phyloP scores from a whole-genome alignment of 1,140 invertebrate genomes.

The Phortica variegata region DNA sequence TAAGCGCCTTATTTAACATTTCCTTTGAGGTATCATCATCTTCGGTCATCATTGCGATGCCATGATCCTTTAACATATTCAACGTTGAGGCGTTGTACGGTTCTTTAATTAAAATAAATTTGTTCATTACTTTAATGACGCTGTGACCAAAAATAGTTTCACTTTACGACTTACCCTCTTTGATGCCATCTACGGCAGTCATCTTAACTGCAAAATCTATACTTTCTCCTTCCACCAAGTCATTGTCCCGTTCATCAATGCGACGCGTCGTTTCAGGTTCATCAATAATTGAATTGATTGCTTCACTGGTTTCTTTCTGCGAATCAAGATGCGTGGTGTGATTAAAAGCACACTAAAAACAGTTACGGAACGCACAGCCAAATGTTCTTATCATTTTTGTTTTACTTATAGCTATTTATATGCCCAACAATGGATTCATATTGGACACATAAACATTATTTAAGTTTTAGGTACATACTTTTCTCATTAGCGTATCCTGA shows the following conservation, averaged over 20 bases:
- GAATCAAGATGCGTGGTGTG: too few species aligned
- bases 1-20: conserved; percentile 70
- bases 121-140: too few species aligned
- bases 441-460: too few species aligned
- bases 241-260: conserved; percentile 25
- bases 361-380: too few species aligned
- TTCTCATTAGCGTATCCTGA: conserved; percentile 12
- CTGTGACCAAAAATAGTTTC: too few species aligned
- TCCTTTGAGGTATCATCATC: conserved; percentile 65
- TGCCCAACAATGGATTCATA: too few species aligned
- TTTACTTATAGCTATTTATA: too few species aligned
- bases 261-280: conserved; percentile 14
- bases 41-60: conserved; percentile 78
- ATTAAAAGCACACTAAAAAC: too few species aligned
- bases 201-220: conserved; percentile 8
- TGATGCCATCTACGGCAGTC: conserved; percentile 10
- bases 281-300: conserved; percentile 53
- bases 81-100: too few species aligned
- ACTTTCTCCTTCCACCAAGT: conserved; percentile 35
- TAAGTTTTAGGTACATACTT: conserved; percentile 35
- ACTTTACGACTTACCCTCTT: conserved; percentile 11
- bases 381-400: too few species aligned
- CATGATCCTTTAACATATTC: conserved; percentile 74
- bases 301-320: conserved; percentile 52
- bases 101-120: too few species aligned